phyloP scores from a whole-genome alignment of 2,888 invertebrate genomes.

The Pyrrhosoma nymphula region DNA sequence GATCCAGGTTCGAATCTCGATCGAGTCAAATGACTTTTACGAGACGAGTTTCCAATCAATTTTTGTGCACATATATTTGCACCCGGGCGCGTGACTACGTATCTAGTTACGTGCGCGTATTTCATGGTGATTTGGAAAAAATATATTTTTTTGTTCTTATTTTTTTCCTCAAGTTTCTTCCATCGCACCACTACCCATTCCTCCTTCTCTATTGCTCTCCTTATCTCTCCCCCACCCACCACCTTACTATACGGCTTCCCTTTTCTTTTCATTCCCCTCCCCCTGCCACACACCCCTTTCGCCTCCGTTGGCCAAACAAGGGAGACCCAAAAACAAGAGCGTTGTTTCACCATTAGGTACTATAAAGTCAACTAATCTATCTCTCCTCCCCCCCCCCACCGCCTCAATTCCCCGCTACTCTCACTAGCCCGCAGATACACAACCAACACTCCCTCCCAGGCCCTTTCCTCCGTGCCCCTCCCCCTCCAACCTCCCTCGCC shows the following conservation, averaged over 20 bases:
- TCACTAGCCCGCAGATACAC: neutral
- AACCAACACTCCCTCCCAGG: neutral
- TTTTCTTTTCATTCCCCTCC: too few species aligned
- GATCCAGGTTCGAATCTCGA: too few species aligned
- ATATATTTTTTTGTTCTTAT: too few species aligned
- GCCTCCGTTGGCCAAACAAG: neutral
- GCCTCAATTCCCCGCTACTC: neutral
- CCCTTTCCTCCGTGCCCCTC: neutral
- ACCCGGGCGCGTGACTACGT: too few species aligned
- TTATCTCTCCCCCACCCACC: neutral
- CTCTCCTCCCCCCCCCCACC: neutral
- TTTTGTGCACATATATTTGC: too few species aligned
- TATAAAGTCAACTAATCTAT: constrained; percentile 64
- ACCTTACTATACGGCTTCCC: neutral
- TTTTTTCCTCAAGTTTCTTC: too few species aligned
- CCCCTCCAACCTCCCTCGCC: neutral
- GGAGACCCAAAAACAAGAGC: constrained; percentile 59
- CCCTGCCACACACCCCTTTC: neutral
- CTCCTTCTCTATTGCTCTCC: neutral
- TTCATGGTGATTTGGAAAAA: too few species aligned
- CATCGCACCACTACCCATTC: neutral
- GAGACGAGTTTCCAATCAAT: too few species aligned
- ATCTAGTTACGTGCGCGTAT: too few species aligned
- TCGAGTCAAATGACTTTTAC: too few species aligned
- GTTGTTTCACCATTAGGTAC: constrained; percentile 65